A percentile compares a stretch with the other conserved stretches of the same genome.
Conservation (phyloP, 35 echinoderm and acorn worm genomes). For the Patiria miniata region DNA sequence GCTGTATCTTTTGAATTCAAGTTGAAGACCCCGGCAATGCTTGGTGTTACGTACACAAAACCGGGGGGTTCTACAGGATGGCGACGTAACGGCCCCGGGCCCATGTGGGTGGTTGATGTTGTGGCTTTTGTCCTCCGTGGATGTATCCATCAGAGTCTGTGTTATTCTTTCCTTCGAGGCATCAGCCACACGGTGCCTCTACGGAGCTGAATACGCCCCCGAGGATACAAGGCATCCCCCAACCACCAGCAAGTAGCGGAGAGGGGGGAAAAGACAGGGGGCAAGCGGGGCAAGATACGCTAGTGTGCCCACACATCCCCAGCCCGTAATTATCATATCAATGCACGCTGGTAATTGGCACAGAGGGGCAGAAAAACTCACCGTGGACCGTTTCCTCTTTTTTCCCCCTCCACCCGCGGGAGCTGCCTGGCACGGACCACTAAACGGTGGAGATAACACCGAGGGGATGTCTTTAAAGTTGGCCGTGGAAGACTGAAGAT, state of each 20-base stretch:
- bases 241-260: background rate
- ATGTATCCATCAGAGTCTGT: slow-evolving; percentile 26
- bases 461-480: background rate
- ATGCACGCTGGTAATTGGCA: slow-evolving; percentile 12
- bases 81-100: background rate
- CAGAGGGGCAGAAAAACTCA: background rate
- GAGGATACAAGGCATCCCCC: background rate
- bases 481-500: slow-evolving; percentile 1
- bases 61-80: background rate
- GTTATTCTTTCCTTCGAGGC: slow-evolving; percentile 20
- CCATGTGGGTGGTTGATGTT: slow-evolving; percentile 9
- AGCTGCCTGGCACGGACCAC: background rate
- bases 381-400: background rate
- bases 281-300: background rate
- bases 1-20: slow-evolving; percentile 4
- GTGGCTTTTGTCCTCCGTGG: slow-evolving; percentile 10
- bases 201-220: slow-evolving; percentile 5
- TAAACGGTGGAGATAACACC: slow-evolving; percentile 21
- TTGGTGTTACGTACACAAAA: background rate
- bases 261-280: background rate
- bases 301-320: background rate
- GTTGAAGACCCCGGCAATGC: slow-evolving; percentile 20
- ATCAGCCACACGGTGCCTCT: slow-evolving; percentile 6
- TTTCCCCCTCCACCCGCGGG: background rate
- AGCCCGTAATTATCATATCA: background rate